Base-by-base conservation (phyloP, 2,113 vertebrate genomes). In the Meleagris gallopavo region DNA sequence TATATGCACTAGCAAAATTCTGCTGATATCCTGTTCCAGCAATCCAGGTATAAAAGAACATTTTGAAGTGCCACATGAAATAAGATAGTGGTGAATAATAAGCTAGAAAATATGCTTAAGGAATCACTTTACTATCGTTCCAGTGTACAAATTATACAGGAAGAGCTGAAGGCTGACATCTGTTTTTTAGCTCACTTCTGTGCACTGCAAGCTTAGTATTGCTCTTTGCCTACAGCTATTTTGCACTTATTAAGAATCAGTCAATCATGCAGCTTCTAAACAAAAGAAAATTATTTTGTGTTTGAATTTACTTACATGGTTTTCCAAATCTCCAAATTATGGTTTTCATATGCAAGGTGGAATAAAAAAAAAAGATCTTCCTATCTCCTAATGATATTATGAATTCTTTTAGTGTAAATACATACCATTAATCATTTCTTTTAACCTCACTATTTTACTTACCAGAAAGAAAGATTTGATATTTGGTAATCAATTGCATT, bases 21-120 rank as follows among this genome's bases (percentile, higher is more conserved):
- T 93, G 89, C 64, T 75, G 72, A 81, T 94, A 88, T 17, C 72
- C 73, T 94, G 58, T 95, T 90, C 62, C 62, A 94, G 73, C 62
- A 93, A 93, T 45, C 52, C 64, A 92, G 81, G 88, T 96, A 93
- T 92, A 93, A 94, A 92, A 93, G 64, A 90, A 25, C 43, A 86
- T 96, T 97, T 94, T 96, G 73, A 95, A 95, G 79, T 93, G 57
- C 57, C 72, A 66, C 46, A 79, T 92, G 83, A 92, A 96, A 88
- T 93, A 84, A 83, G 61, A 90, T 55, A 77, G 67, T 75, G 77
- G 54, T 90, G 89, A 93, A 96, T 95, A 94, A 95, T 92, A 95
- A 93, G 72, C 72, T 89, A 89, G 83, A 91, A 96, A 97, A 95
- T 91, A 92, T 90, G 92, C 90, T 96, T 93, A 92, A 96, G 84